Conservation (phyloP, 2,888 invertebrate genomes). For the Cheilosia soror region DNA sequence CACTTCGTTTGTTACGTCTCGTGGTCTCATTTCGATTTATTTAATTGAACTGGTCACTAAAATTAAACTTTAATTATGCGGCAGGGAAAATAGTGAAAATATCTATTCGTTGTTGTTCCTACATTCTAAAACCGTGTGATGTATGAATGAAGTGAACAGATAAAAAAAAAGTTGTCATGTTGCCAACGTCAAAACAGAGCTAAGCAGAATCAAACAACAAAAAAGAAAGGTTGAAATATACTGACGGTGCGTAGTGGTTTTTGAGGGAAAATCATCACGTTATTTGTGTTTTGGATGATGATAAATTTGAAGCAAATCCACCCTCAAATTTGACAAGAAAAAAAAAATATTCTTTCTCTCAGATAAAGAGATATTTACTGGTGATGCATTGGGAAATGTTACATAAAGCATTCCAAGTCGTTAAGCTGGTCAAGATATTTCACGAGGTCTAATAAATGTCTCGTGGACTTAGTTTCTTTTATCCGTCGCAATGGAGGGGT, state of each 20-base stretch:
- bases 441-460: conserved; percentile 37
- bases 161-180: conserved; percentile 48
- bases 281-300: conserved; percentile 25
- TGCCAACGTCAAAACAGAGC: conserved; percentile 53
- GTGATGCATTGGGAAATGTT: conserved; percentile 48
- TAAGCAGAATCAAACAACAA: conserved; percentile 26
- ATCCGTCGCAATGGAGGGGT: background rate
- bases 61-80: conserved; percentile 69
- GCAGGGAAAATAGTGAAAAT: conserved; percentile 39
- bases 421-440: conserved; percentile 34
- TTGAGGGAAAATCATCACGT: conserved; percentile 32
- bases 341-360: background rate
- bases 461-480: conserved; percentile 33
- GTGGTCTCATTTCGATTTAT: conserved; percentile 67
- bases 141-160: conserved; percentile 71
- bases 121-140: conserved; percentile 41
- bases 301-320: conserved; percentile 31
- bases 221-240: background rate
- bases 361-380: conserved; percentile 9
- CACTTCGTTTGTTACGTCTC: conserved; percentile 58
- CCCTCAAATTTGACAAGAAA: conserved; percentile 3
- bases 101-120: conserved; percentile 34
- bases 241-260: conserved; percentile 6
- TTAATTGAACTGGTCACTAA: conserved; percentile 72
- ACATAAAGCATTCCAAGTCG: conserved; percentile 45